Conservation (phyloP, 2,888 invertebrate genomes). For the Keiferia lycopersicella region DNA sequence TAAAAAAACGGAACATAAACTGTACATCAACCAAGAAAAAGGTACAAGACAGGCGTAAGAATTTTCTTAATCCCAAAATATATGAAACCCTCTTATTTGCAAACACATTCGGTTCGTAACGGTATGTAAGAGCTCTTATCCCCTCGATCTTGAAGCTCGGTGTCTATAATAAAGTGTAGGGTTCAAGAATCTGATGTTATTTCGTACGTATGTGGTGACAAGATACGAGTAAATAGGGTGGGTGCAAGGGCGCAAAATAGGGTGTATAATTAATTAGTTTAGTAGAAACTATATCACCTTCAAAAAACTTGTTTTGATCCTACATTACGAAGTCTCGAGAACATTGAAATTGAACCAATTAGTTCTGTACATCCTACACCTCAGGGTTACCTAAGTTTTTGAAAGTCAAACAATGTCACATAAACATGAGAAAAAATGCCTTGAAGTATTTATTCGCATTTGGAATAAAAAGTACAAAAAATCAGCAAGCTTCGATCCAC, state of each 20-base stretch:
- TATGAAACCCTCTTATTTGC: background rate
- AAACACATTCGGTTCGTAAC: slow-evolving; percentile 1
- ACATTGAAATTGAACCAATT: too few relatives aligned
- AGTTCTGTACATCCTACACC: too few relatives aligned
- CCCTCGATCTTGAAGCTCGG: background rate
- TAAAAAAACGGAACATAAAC: too few relatives aligned
- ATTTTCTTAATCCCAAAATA: background rate
- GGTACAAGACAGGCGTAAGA: background rate
- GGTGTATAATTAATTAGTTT: too few relatives aligned
- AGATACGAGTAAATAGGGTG: background rate
- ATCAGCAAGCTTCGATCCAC: background rate
- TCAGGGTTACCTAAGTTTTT: too few relatives aligned
- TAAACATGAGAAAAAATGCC: too few relatives aligned
- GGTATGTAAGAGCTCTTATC: slow-evolving; percentile 1
- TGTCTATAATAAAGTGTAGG: background rate
- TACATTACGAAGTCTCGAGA: too few relatives aligned
- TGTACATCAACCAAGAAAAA: background rate
- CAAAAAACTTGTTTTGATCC: too few relatives aligned
- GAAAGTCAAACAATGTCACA: too few relatives aligned
- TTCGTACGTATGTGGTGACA: background rate
- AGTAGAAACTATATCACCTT: too few relatives aligned
- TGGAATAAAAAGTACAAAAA: background rate
- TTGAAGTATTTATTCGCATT: too few relatives aligned
- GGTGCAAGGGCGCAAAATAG: too few relatives aligned
- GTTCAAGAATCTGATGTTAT: background rate